These are phyloP conservation scores for Agrochola circellaris DNA, from an alignment of 2,888 invertebrate genomes.

Conservation along the genomic window DNA sequence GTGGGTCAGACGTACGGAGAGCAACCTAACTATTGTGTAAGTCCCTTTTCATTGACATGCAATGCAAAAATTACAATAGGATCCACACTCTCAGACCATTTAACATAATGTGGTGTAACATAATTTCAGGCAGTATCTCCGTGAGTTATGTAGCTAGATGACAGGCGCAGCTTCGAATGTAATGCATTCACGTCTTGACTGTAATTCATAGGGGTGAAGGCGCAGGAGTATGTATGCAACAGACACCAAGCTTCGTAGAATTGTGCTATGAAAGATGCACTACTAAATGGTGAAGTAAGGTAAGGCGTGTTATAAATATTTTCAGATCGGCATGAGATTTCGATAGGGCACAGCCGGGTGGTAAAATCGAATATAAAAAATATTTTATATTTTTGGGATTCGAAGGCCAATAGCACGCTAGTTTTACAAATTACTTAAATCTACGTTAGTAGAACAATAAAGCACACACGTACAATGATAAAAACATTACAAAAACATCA, in stretches of 20 bases:
- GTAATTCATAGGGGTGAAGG: conserved; percentile 43
- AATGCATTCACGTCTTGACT: conserved; percentile 56
- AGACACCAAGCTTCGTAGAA: neutral
- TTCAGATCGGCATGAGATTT: too few species aligned
- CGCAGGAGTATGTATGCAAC: conserved; percentile 15
- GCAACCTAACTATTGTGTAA: neutral
- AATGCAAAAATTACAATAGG: conserved; percentile 8
- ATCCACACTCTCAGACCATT: conserved; percentile 7
- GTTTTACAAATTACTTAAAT: too few species aligned
- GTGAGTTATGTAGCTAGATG: conserved; percentile 57
- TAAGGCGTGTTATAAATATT: neutral
- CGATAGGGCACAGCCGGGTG: neutral
- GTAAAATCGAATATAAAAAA: neutral
- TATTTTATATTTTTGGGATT: neutral
- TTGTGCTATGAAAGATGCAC: neutral
- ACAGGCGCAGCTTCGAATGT: conserved; percentile 47
- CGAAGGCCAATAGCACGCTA: neutral
- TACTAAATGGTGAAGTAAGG: too few species aligned
- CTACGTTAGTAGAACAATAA: too few species aligned
- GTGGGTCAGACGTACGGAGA: neutral
- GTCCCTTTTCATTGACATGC: neutral
- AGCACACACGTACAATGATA: too few species aligned
- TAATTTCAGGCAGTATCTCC: conserved; percentile 39
- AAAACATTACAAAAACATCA: too few species aligned
- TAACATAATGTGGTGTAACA: conserved; percentile 29